Evolutionary conservation across 2,113 vertebrate species (phyloP).

Genomic region (Meles meles): DNA sequence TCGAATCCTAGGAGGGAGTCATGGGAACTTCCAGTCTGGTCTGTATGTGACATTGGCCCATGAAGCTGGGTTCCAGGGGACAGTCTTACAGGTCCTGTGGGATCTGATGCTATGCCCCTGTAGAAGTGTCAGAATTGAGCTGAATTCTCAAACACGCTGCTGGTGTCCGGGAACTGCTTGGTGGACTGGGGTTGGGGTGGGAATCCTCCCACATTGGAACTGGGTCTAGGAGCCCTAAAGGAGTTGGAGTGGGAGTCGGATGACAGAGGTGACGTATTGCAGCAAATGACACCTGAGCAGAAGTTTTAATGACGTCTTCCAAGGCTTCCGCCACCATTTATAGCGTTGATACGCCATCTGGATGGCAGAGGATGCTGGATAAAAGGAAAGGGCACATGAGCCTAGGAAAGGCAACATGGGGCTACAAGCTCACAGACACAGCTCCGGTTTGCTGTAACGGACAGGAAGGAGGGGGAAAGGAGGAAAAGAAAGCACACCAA

Average conservation of each 20-base stretch:
- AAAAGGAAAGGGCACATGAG: not conserved
- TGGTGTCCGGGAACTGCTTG: not conserved
- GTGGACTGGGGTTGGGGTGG: not conserved
- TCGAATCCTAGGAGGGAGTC: not conserved
- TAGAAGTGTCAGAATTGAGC: not conserved
- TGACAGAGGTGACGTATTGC: rapidly evolving
- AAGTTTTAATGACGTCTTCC: rapidly evolving
- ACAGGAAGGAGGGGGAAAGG: rapidly evolving
- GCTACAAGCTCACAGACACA: rapidly evolving
- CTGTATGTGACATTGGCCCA: not conserved
- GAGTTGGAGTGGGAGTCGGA: not conserved
- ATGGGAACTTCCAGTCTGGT: not conserved
- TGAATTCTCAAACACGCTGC: not conserved
- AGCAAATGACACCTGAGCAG: not conserved
- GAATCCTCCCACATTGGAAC: not conserved
- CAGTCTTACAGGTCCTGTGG: not conserved
- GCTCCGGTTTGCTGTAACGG: not conserved
- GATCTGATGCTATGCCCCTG: not conserved
- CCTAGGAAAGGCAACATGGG: rapidly evolving
- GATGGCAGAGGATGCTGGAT: rapidly evolving
- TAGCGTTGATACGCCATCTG: rapidly evolving
- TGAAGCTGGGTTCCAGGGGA: not conserved
- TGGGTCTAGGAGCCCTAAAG: not conserved
- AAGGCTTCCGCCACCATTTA: not conserved
- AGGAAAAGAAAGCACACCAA: not conserved